Percentiles rank a stretch among this genome's conserved stretches.
Evolutionary conservation across 2,888 invertebrate genomes (phyloP).

Genomic region (Trissolcus japonicus): DNA sequence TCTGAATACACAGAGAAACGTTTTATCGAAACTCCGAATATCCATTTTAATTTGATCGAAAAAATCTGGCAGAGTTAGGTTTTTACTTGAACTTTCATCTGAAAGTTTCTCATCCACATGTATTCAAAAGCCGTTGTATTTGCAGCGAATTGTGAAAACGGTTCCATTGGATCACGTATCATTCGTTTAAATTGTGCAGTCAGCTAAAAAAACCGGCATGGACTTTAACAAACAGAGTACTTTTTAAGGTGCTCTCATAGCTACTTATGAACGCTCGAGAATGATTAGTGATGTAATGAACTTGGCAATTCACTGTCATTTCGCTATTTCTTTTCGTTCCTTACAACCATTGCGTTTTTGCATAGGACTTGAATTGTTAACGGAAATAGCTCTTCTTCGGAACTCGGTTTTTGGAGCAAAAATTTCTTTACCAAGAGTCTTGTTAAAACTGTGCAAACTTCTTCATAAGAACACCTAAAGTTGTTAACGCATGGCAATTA

Average conservation of each 20-base stretch:
- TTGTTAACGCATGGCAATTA: slow-evolving; percentile 44
- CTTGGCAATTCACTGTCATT: too few species aligned
- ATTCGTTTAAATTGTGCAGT: neutral
- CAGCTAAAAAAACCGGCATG: too few species aligned
- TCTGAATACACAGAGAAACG: slow-evolving; percentile 18
- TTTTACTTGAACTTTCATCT: slow-evolving; percentile 17
- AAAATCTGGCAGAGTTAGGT: slow-evolving; percentile 25
- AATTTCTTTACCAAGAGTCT: slow-evolving; percentile 25
- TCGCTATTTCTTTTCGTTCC: neutral
- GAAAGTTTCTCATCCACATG: neutral
- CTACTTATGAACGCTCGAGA: too few species aligned
- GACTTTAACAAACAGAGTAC: too few species aligned
- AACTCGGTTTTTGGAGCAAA: slow-evolving; percentile 23
- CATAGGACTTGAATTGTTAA: slow-evolving; percentile 24
- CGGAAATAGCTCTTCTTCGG: slow-evolving; percentile 20
- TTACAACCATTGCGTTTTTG: slow-evolving; percentile 3
- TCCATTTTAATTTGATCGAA: slow-evolving; percentile 22
- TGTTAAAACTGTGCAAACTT: slow-evolving; percentile 31
- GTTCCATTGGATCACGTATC: neutral
- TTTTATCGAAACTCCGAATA: slow-evolving; percentile 22
- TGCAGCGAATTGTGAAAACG: neutral
- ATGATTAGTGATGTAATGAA: too few species aligned
- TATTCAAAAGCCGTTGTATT: slow-evolving; percentile 11
- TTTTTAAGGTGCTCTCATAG: too few species aligned
- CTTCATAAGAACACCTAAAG: slow-evolving; percentile 36